Percentiles rank a stretch among this genome's conserved stretches.
Conservation (phyloP, 2,888 invertebrate species). For the Microchrysa polita region DNA sequence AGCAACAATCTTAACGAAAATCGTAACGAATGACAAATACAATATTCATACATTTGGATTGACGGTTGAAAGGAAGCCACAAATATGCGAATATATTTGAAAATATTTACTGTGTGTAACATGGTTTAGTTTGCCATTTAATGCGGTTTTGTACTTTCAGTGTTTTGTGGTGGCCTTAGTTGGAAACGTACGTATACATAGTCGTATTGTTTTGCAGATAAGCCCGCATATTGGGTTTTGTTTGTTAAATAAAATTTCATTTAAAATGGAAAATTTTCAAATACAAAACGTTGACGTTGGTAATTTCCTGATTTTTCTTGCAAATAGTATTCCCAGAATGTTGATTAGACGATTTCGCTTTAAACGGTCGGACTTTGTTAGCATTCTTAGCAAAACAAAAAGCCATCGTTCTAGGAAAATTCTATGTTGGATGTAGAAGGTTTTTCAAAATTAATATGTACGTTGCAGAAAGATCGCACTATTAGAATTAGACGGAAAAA, state of each 20-base stretch:
- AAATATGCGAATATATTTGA: slow-evolving; percentile 30
- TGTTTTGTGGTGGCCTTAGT: neutral
- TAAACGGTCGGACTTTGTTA: too few species aligned
- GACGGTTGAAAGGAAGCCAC: slow-evolving; percentile 22
- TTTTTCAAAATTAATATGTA: too few species aligned
- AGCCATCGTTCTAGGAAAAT: too few species aligned
- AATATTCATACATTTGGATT: too few species aligned
- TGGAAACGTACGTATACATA: too few species aligned
- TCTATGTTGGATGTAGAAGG: too few species aligned
- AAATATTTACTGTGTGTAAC: slow-evolving; percentile 13
- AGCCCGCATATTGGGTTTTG: neutral
- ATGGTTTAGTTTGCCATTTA: neutral
- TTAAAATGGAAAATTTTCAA: slow-evolving; percentile 1
- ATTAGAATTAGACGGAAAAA: too few species aligned
- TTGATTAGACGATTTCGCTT: too few species aligned
- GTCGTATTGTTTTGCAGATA: too few species aligned
- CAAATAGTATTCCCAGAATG: too few species aligned
- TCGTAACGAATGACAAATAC: slow-evolving; percentile 17
- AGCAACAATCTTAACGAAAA: neutral
- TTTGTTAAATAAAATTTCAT: slow-evolving; percentile 3
- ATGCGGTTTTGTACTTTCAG: slow-evolving; percentile 30
- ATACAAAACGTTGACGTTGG: neutral
- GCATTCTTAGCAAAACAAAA: too few species aligned
- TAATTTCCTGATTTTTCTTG: slow-evolving; percentile 16
- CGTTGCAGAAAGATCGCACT: too few species aligned